A percentile compares a stretch with the other conserved stretches of the same genome.
Evolutionary conservation across 2,113 vertebrate species (phyloP).

Genomic region (Rhabdomys dilectus): DNA sequence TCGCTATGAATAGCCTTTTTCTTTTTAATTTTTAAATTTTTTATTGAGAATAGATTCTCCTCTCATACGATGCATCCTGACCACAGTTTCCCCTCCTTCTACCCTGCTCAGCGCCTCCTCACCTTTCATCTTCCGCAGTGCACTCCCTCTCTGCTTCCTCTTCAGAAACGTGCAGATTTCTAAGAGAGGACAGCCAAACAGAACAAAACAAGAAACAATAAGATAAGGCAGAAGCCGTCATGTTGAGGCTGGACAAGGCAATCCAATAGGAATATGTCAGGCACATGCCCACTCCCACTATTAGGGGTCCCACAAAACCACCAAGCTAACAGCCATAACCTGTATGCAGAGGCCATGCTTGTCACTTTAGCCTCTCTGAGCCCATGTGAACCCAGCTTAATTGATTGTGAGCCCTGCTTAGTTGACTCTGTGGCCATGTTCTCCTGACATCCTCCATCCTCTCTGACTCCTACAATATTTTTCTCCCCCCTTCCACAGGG

Average conservation of each 20-base stretch:
- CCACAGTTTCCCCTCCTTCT: neutral
- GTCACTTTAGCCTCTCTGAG: neutral
- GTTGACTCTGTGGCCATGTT: neutral
- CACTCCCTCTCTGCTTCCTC: neutral
- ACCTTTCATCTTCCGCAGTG: neutral
- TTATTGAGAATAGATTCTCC: neutral
- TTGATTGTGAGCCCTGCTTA: neutral
- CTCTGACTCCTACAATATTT: neutral
- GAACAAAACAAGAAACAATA: neutral
- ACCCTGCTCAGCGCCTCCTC: fast-evolving
- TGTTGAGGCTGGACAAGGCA: neutral
- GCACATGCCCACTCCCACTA: neutral
- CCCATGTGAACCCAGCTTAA: neutral
- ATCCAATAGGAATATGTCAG: neutral
- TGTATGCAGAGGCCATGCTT: neutral
- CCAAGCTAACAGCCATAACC: neutral
- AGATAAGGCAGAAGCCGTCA: neutral
- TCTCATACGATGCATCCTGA: neutral
- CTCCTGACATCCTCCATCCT: neutral
- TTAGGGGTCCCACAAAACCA: neutral
- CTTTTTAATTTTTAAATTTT: neutral
- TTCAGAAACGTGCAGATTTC: neutral
- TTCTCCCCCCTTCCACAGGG: neutral
- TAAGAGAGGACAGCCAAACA: neutral
- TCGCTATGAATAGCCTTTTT: neutral